Evolutionary conservation across 2,888 invertebrate genomes (phyloP).

Genomic region (Orthosia gothica): DNA sequence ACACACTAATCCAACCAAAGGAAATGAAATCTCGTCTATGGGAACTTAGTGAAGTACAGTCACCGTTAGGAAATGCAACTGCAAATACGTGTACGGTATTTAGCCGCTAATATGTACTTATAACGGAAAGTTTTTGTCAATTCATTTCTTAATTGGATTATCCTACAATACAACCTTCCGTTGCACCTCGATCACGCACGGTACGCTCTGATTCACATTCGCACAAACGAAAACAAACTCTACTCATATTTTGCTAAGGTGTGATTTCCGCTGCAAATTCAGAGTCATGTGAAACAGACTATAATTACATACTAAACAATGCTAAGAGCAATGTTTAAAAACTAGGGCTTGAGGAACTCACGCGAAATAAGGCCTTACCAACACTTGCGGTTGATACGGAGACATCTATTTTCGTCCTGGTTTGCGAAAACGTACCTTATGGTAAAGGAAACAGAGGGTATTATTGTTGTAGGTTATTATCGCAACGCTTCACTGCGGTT

Average conservation of each 20-base stretch:
- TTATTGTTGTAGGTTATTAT: slow-evolving; percentile 50
- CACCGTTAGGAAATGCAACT: slow-evolving; percentile 60
- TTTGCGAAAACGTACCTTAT: slow-evolving; percentile 65
- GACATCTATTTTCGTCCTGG: slow-evolving; percentile 55
- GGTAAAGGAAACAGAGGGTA: slow-evolving; percentile 56
- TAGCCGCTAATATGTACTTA: slow-evolving; percentile 44
- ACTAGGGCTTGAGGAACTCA: slow-evolving; percentile 76
- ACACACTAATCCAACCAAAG: slow-evolving; percentile 26
- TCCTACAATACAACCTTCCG: slow-evolving; percentile 76
- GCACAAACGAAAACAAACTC: slow-evolving; percentile 58
- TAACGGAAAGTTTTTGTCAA: slow-evolving; percentile 64
- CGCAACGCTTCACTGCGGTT: slow-evolving; percentile 77
- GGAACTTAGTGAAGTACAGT: slow-evolving; percentile 55
- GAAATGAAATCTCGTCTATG: slow-evolving; percentile 43
- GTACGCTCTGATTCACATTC: slow-evolving; percentile 75
- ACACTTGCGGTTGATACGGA: slow-evolving; percentile 70
- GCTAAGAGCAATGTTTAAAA: slow-evolving; percentile 74
- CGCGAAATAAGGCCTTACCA: slow-evolving; percentile 74
- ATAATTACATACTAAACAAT: slow-evolving; percentile 76
- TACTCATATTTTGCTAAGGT: slow-evolving; percentile 55
- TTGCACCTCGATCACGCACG: slow-evolving; percentile 75
- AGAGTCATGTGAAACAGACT: slow-evolving; percentile 67
- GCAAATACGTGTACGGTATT: slow-evolving; percentile 58
- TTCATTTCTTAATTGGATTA: slow-evolving; percentile 66
- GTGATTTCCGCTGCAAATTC: slow-evolving; percentile 38